Percentiles rank a stretch among this genome's conserved stretches.
phyloP scores from a whole-genome alignment of 2,888 invertebrate species.

The Piscicola geometra region DNA sequence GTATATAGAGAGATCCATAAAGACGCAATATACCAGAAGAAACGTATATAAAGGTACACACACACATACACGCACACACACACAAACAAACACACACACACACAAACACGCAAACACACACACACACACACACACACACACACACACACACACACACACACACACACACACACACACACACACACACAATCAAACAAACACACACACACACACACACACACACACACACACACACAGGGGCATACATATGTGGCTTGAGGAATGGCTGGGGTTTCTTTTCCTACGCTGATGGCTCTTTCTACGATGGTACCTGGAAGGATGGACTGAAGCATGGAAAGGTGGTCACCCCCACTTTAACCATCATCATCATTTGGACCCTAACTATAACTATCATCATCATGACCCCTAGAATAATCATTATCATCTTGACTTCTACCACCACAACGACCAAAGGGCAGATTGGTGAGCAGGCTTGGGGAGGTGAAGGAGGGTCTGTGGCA shows the following conservation, averaged over 20 bases:
- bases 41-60: slow-evolving; percentile 53
- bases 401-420: neutral
- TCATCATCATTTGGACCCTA: neutral
- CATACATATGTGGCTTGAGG: slow-evolving; percentile 51
- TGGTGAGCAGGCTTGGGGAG: slow-evolving; percentile 1
- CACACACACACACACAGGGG: neutral
- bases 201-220: too few species aligned
- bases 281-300: slow-evolving; percentile 56
- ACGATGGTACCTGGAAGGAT: slow-evolving; percentile 55
- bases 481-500: neutral
- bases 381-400: neutral
- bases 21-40: slow-evolving; percentile 54
- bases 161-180: too few species aligned
- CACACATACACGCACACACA: too few species aligned
- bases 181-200: too few species aligned
- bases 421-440: neutral
- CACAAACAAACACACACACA: too few species aligned
- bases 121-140: too few species aligned
- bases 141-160: too few species aligned
- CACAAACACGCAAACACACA: too few species aligned
- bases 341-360: neutral
- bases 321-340: slow-evolving; percentile 56
- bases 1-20: slow-evolving; percentile 51
- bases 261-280: slow-evolving; percentile 54
- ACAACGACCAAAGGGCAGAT: neutral